Evolutionary conservation across 2,113 vertebrate species (phyloP), one percentile per base, ranked within the genome.

Genomic region (Gymnogyps californianus): DNA sequence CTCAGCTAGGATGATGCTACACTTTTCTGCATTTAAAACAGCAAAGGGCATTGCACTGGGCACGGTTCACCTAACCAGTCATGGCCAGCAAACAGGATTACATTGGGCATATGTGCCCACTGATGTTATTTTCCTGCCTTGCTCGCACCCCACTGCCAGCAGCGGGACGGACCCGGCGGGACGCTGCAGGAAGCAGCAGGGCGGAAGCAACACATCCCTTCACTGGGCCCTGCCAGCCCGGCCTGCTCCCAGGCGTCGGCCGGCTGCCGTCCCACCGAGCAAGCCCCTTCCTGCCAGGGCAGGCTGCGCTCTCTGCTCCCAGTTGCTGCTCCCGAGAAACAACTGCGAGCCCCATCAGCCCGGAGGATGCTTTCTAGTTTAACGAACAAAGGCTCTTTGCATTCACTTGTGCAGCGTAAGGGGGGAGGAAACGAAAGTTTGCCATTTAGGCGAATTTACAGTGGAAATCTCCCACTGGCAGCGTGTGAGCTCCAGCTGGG

Each of bases 61-160:
- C 38, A 58, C 0, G 1, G 46, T 4, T 59, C 47, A 71, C 42
- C 42, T 6, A 71, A 36, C 7, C 0, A 1, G 29, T 16, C 55
- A 7, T 0, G 1, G 40, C 18, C 46, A 81, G 51, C 31, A 3
- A 55, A 32, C 0, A 0, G 20, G 34, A 57, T 21, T 52, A 52
- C 3, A 0, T 0, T 15, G 10, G 42, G 6, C 13, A 51, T 34
- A 57, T 19, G 14, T 19, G 25, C 22, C 36, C 40, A 28, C 28
- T 16, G 14, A 65, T 0, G 25, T 34, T 36, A 21, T 34, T 75
- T 40, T 40, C 42, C 65, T 36, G 49, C 54, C 25, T 12, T 3
- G n/a, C 40, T 57, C 0, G 0, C 11, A 42, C 13, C 46, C 40
- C 2, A 3, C 5, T 9, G 3, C 52, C 72, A 67, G 58, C 44